Conservation (phyloP, 2,888 invertebrate species). For the Drosophila recens region DNA sequence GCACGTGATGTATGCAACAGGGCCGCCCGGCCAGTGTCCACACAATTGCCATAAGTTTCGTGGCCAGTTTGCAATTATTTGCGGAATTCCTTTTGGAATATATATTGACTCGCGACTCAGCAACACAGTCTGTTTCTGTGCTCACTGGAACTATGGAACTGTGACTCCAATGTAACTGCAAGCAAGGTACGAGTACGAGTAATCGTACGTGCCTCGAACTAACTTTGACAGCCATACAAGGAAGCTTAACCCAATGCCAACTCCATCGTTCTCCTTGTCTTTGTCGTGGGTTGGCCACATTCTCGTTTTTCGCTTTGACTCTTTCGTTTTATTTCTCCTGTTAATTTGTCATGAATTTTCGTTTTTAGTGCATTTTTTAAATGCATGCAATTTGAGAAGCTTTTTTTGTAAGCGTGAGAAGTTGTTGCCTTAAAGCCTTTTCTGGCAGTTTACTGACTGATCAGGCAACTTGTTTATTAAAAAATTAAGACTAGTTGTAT, state of each 20-base stretch:
- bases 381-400: conserved; percentile 42
- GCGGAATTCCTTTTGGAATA: conserved; percentile 81
- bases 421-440: background rate
- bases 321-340: conserved; percentile 44
- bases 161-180: conserved; percentile 10
- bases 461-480: background rate
- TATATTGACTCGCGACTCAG: conserved; percentile 76
- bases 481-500: too few relatives aligned
- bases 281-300: conserved; percentile 44
- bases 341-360: conserved; percentile 78
- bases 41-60: conserved; percentile 79
- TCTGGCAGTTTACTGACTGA: background rate
- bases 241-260: conserved; percentile 66
- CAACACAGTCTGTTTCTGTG: conserved; percentile 42
- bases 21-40: conserved; percentile 45
- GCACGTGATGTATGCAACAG: conserved; percentile 78
- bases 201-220: conserved; percentile 47
- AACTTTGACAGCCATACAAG: conserved; percentile 76
- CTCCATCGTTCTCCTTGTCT: conserved; percentile 26
- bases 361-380: conserved; percentile 64
- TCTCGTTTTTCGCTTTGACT: conserved; percentile 22
- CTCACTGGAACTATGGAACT: conserved; percentile 24
- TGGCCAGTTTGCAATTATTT: conserved; percentile 79
- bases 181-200: conserved; percentile 22
- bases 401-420: conserved; percentile 22